A percentile compares a stretch with the other conserved stretches of the same genome.
Conservation (phyloP, 2,113 vertebrate genomes). For the Scomber scombrus region DNA sequence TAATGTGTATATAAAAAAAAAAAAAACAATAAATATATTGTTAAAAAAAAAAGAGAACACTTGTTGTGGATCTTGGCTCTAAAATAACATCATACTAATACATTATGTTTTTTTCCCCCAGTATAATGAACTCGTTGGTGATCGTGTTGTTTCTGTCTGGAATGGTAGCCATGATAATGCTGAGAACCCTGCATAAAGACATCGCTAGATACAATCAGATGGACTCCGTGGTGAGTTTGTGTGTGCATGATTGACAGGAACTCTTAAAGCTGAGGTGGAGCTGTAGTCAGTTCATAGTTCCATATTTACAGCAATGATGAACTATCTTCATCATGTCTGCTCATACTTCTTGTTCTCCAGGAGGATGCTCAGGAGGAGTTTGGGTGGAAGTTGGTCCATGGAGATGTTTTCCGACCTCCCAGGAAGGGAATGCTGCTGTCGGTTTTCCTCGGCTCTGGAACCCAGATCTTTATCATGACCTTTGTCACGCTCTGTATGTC, state of each 20-base stretch:
- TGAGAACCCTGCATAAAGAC: conserved; percentile 95
- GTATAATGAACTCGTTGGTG: conserved; percentile 97
- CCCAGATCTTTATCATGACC: conserved; percentile 97
- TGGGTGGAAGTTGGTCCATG: conserved; percentile 96
- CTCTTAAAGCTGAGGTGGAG: neutral
- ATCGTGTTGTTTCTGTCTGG: conserved; percentile 96
- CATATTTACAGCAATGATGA: neutral
- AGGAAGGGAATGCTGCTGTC: conserved; percentile 95
- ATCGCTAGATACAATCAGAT: conserved; percentile 97
- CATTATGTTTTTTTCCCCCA: conserved; percentile 47
- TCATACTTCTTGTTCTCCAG: conserved; percentile 67
- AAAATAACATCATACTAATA: too few relatives aligned
- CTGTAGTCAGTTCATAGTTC: neutral
- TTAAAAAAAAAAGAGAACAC: too few relatives aligned
- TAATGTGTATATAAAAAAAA: too few relatives aligned
- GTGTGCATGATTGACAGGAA: neutral
- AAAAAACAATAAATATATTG: too few relatives aligned
- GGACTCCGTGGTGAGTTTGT: conserved; percentile 85
- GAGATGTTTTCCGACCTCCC: conserved; percentile 94
- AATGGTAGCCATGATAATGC: conserved; percentile 97
- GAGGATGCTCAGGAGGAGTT: conserved; percentile 98
- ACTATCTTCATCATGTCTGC: neutral
- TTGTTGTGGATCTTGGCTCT: too few relatives aligned
- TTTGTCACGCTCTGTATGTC: conserved; percentile 95
- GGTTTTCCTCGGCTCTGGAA: conserved; percentile 93